Percentiles rank a stretch among this genome's conserved stretches.
phyloP scores from a whole-genome alignment of 2,797 vertebrate genomes.

The Eulemur albifrons region DNA sequence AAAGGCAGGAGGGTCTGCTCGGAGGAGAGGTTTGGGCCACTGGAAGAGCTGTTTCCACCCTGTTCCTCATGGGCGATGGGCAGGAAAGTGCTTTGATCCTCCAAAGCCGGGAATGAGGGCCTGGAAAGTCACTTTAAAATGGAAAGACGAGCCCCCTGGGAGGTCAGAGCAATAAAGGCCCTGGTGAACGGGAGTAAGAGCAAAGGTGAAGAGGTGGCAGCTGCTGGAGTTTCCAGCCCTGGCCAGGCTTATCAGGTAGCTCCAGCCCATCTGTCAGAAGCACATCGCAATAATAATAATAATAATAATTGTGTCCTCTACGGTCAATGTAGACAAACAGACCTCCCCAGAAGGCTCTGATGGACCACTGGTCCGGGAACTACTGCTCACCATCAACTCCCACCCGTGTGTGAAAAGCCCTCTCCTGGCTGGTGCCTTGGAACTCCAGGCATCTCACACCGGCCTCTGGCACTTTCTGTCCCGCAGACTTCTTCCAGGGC shows the following conservation, averaged over 20 bases:
- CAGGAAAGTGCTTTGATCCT: background rate
- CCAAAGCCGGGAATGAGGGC: background rate
- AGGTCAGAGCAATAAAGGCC: background rate
- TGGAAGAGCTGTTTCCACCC: rapidly evolving
- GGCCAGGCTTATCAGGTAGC: background rate
- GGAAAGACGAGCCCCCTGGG: background rate
- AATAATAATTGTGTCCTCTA: background rate
- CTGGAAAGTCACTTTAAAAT: background rate
- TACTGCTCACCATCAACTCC: rapidly evolving
- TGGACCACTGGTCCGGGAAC: background rate
- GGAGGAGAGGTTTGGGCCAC: background rate
- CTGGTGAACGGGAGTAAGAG: background rate
- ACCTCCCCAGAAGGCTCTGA: background rate
- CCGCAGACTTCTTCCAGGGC: constrained; percentile 88
- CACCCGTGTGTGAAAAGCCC: rapidly evolving
- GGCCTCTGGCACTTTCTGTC: background rate
- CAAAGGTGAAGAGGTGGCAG: background rate
- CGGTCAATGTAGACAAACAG: background rate
- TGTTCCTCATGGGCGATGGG: background rate
- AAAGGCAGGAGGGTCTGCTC: background rate
- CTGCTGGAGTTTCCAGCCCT: no score
- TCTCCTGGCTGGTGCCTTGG: no score
- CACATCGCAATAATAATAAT: background rate
- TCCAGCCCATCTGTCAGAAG: background rate
- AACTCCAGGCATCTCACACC: background rate